Evolutionary conservation across 2,797 vertebrate species (phyloP), one percentile per base, ranked within the genome.

Genomic region (Etheostoma perlongum): DNA sequence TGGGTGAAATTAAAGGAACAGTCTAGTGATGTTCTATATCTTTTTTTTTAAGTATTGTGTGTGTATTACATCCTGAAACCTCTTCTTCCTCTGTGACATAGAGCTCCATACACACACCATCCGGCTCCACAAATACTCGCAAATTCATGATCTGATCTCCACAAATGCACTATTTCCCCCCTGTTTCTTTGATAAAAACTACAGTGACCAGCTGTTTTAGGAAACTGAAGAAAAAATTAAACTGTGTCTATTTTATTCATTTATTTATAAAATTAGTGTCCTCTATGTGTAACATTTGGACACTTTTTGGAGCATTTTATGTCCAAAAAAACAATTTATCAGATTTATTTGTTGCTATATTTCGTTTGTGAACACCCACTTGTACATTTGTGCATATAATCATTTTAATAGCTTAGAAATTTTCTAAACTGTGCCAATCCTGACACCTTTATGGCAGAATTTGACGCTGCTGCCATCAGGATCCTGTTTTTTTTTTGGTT

Each of bases 401-500:
- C 5, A 21, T n/a, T 71, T 49, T 12, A 51, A 51, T 40, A 58
- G 61, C 36, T 40, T 54, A 60, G 44, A 42, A 47, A 72, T n/a
- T 1, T 15, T 10, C 0, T 1, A 33, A 16, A 5, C 33, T 0
- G 18, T 44, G 49, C 23, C 18, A n/a, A n/a, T 3, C 36, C 33
- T n/a, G 54, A 44, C 23, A 9, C 19, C n/a, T 27, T 65, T 2
- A 36, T 15, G 0, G 12, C 27, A 27, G 65, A n/a, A 14, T 30
- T 47, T 21, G n/a, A 46, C 19, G 55, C 42, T 30, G 62, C 52
- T 51, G 70, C 19, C 4, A 6, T 74, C 72, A 70, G 51, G 57
- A 54, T 79, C 47, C 3, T 52, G 65, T 63, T 72, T 21, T 54
- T 21, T 54, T 48, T 49, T 53, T 40, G 51, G 59, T 69, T 81